Evolutionary conservation across 2,888 invertebrate species (phyloP).

Genomic region (Hermaeophaga mercurialis): DNA sequence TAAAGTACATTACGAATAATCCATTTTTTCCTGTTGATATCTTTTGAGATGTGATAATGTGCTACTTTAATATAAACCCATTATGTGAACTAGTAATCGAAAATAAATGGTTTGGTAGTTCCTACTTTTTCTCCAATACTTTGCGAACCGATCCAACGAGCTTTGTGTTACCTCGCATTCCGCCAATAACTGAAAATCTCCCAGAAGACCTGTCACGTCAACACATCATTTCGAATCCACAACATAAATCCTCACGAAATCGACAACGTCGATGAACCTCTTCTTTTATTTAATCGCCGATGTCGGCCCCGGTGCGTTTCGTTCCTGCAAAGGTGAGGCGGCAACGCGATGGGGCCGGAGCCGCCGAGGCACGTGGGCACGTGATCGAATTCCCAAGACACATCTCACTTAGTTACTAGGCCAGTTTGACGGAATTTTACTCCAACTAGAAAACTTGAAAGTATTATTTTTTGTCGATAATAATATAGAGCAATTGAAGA

Average conservation of each 20-base stretch:
- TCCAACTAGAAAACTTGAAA: too few species aligned
- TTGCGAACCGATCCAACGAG: too few species aligned
- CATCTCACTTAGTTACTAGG: slow-evolving; percentile 30
- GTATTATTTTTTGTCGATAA: too few species aligned
- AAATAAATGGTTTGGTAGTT: too few species aligned
- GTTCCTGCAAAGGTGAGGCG: slow-evolving; percentile 45
- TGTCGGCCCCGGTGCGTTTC: slow-evolving; percentile 19
- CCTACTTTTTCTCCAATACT: too few species aligned
- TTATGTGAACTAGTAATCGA: too few species aligned
- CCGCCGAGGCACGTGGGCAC: slow-evolving; percentile 36
- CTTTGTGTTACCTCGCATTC: neutral
- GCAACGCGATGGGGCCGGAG: neutral
- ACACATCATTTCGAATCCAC: slow-evolving; percentile 8
- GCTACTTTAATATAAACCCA: too few species aligned
- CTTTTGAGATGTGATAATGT: too few species aligned
- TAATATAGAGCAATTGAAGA: too few species aligned
- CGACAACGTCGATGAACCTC: slow-evolving; percentile 17
- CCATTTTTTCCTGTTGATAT: too few species aligned
- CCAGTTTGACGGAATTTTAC: slow-evolving; percentile 4
- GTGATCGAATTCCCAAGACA: slow-evolving; percentile 53
- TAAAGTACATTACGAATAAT: too few species aligned
- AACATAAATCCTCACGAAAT: slow-evolving; percentile 13
- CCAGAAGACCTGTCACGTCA: slow-evolving; percentile 1
- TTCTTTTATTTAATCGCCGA: slow-evolving; percentile 38
- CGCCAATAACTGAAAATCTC: neutral